phyloP scores from a whole-genome alignment of 2,888 invertebrate species.

The Macrophya alboannulata region DNA sequence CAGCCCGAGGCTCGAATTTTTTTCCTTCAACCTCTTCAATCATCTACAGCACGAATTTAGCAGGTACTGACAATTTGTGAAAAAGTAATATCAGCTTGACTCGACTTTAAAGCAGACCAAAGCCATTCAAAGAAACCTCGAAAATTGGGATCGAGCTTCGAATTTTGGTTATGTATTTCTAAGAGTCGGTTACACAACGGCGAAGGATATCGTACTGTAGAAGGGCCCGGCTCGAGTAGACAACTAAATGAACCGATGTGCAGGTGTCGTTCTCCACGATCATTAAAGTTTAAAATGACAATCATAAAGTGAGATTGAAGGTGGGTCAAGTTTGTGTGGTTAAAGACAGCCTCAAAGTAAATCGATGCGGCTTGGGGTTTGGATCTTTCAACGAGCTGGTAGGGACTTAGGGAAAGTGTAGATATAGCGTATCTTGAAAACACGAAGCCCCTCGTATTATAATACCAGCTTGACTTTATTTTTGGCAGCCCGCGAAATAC shows the following conservation, averaged over 20 bases:
- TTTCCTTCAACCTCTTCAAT: constrained; percentile 1
- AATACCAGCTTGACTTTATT: constrained; percentile 54
- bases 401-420: constrained; percentile 2
- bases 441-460: constrained; percentile 46
- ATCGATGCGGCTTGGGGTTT: constrained; percentile 30
- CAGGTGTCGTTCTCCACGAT: neutral
- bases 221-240: neutral
- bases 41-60: neutral
- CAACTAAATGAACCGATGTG: neutral
- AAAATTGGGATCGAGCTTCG: neutral
- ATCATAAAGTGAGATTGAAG: constrained; percentile 20
- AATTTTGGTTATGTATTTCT: neutral
- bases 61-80: neutral
- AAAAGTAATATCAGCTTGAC: neutral
- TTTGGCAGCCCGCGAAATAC: constrained; percentile 45
- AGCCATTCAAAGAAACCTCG: neutral
- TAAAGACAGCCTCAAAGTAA: constrained; percentile 25
- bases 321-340: neutral
- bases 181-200: neutral
- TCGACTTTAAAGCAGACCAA: neutral
- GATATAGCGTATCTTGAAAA: constrained; percentile 26
- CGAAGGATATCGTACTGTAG: neutral
- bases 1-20: neutral
- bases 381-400: constrained; percentile 50
- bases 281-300: constrained; percentile 5